Conservation (phyloP, 2,888 invertebrate species). For the Cephus pygmeus region DNA sequence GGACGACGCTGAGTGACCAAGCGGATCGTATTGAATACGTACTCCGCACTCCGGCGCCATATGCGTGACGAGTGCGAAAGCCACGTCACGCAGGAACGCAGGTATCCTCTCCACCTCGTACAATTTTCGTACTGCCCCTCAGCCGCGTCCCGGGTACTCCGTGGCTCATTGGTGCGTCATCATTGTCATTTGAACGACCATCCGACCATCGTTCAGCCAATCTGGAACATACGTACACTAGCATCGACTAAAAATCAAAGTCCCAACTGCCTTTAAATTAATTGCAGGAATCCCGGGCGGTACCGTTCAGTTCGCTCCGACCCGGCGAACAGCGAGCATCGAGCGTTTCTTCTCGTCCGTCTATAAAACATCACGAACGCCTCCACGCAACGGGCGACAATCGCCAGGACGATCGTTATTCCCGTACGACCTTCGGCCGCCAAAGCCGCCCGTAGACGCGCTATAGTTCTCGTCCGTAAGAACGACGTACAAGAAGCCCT, state of each 20-base stretch:
- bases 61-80: constrained; percentile 59
- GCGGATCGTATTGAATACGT: constrained; percentile 44
- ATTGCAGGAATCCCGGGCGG: constrained; percentile 48
- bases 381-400: not conserved
- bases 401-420: not conserved
- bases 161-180: not conserved
- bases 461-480: not conserved
- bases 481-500: not conserved
- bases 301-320: constrained; percentile 34
- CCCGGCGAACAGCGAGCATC: not conserved
- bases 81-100: constrained; percentile 58
- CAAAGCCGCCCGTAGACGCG: constrained; percentile 37
- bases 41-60: constrained; percentile 42
- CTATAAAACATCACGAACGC: not conserved
- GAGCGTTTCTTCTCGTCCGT: not conserved
- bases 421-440: constrained; percentile 47
- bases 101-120: constrained; percentile 23
- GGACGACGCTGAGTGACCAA: constrained; percentile 39
- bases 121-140: constrained; percentile 10
- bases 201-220: not conserved
- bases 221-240: constrained; percentile 12
- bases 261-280: constrained; percentile 51
- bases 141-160: not conserved
- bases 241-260: constrained; percentile 14
- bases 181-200: not conserved